These are phyloP conservation scores for Sphaeridia pumilis DNA, from an alignment of 2,888 invertebrate genomes.

Conservation along the genomic window DNA sequence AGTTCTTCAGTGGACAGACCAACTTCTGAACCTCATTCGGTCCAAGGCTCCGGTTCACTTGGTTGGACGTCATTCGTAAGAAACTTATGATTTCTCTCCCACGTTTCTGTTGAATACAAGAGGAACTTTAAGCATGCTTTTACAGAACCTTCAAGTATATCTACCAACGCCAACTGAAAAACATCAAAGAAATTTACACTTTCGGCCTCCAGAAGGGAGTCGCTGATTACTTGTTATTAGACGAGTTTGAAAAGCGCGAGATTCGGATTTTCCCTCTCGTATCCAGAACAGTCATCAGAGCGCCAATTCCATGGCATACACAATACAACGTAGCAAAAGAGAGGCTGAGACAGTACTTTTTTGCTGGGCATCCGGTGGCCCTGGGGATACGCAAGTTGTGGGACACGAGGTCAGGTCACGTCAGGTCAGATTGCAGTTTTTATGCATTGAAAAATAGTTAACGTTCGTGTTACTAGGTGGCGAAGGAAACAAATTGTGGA, in stretches of 20 bases:
- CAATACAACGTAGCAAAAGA: constrained; percentile 51
- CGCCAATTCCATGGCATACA: constrained; percentile 80
- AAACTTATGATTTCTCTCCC: constrained; percentile 37
- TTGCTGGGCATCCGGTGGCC: constrained; percentile 57
- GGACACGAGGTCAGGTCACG: constrained; percentile 57
- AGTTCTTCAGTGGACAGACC: constrained; percentile 43
- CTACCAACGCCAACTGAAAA: neutral
- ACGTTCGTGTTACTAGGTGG: constrained; percentile 44
- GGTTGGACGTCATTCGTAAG: constrained; percentile 20
- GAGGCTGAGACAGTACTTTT: constrained; percentile 52
- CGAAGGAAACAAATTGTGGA: constrained; percentile 52
- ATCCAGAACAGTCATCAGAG: constrained; percentile 56
- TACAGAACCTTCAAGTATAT: neutral
- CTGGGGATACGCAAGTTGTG: constrained; percentile 55
- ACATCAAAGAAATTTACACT: constrained; percentile 42
- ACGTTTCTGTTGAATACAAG: too few relatives aligned
- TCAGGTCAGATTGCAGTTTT: neutral
- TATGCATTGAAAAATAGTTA: neutral
- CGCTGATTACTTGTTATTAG: constrained; percentile 57
- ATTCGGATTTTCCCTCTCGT: constrained; percentile 46
- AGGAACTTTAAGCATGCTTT: too few relatives aligned
- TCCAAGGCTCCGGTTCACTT: constrained; percentile 39
- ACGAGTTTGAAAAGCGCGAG: constrained; percentile 52
- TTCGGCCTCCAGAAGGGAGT: constrained; percentile 53
- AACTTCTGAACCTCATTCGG: constrained; percentile 41